Conservation (phyloP, 2,113 vertebrate genomes). For the Actenoides lindsayi region DNA sequence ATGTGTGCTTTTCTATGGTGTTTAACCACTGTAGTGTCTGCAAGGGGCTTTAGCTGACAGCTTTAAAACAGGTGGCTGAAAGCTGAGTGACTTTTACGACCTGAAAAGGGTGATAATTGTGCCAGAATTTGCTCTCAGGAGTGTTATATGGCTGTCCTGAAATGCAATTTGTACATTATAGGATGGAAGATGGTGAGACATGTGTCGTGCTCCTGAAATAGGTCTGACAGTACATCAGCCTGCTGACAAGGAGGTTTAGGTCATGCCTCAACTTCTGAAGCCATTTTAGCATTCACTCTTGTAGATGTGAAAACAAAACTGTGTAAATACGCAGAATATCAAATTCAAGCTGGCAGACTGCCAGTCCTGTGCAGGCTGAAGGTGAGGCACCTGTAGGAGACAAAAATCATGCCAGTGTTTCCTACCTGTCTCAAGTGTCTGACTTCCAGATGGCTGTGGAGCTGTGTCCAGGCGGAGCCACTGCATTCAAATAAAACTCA, state of each 20-base stretch:
- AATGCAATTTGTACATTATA: slow-evolving; percentile 32
- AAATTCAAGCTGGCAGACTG: neutral
- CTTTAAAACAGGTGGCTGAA: slow-evolving; percentile 44
- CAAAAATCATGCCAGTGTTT: neutral
- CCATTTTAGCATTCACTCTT: neutral
- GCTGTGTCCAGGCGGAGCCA: fast-evolving
- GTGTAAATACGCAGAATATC: neutral
- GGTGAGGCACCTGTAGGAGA: neutral
- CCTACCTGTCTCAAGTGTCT: neutral
- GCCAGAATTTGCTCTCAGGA: slow-evolving; percentile 40
- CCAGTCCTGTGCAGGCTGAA: neutral
- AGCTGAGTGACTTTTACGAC: slow-evolving; percentile 49
- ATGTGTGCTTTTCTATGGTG: neutral
- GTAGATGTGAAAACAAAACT: neutral
- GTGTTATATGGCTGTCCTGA: slow-evolving; percentile 46
- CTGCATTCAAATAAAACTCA: neutral
- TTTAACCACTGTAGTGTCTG: neutral
- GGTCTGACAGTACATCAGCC: slow-evolving; percentile 6
- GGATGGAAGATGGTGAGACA: neutral
- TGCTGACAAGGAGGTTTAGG: neutral
- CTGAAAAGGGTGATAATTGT: slow-evolving; percentile 32
- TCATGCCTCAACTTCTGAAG: neutral
- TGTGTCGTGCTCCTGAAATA: slow-evolving; percentile 12
- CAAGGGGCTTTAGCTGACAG: slow-evolving; percentile 27
- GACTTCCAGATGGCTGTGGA: neutral